Conservation (phyloP, 2,797 vertebrate genomes). For the Clarias laeviceps region DNA sequence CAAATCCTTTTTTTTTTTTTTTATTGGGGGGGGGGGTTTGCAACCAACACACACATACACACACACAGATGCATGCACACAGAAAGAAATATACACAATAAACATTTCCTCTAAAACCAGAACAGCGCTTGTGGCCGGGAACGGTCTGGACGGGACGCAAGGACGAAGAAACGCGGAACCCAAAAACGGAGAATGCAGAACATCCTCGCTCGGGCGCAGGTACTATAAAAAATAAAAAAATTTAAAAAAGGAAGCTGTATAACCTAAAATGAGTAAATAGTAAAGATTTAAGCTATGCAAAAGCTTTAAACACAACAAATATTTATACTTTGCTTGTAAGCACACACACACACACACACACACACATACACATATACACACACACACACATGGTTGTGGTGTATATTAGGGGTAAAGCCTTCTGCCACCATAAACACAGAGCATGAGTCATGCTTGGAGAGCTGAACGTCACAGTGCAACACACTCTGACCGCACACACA, state of each 20-base stretch:
- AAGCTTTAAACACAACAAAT: slow-evolving; percentile 31
- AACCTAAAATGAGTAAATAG: slow-evolving; percentile 35
- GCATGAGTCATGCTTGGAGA: slow-evolving; percentile 53
- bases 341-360: slow-evolving; percentile 17
- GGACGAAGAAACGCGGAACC: neutral
- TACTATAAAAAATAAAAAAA: no score
- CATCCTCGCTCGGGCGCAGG: neutral
- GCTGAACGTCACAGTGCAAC: slow-evolving; percentile 51
- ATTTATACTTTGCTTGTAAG: slow-evolving; percentile 34
- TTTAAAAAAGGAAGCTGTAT: neutral
- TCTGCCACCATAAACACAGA: slow-evolving; percentile 52
- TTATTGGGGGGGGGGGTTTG: no score
- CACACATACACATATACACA: slow-evolving; percentile 17
- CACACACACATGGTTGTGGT: slow-evolving; percentile 35
- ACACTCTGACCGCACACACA: slow-evolving; percentile 53
- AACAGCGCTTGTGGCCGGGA: neutral
- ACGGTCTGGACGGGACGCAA: neutral
- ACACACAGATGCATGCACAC: slow-evolving; percentile 53
- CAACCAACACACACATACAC: slow-evolving; percentile 50
- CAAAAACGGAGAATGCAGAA: neutral
- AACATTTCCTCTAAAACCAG: slow-evolving; percentile 15
- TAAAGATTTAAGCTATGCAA: slow-evolving; percentile 31
- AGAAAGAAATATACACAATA: slow-evolving; percentile 25
- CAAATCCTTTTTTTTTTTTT: slow-evolving; percentile 6
- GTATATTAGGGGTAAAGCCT: slow-evolving; percentile 47